phyloP scores from a whole-genome alignment of 2,113 vertebrate species.

The Xiphophorus couchianus region DNA sequence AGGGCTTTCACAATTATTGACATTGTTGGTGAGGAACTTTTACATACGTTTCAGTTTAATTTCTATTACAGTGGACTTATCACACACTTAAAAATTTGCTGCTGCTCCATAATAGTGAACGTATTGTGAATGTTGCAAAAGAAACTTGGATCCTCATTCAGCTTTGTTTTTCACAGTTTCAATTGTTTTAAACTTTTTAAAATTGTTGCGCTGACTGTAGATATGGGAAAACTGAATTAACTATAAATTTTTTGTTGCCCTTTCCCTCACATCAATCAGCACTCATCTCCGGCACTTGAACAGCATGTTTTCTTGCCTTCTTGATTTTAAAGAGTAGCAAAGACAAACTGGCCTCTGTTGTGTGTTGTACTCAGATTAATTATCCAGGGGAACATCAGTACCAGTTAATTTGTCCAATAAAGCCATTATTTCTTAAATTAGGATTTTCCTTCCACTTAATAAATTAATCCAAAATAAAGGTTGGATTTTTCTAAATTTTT shows the following conservation, averaged over 20 bases:
- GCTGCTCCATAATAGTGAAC: not conserved
- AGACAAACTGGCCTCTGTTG: not conserved
- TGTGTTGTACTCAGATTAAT: not conserved
- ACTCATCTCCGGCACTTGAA: not conserved
- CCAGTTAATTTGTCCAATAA: not conserved
- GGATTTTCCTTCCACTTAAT: no score
- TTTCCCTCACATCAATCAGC: not conserved
- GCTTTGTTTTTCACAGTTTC: not conserved
- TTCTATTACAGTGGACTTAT: no score
- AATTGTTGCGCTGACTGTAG: not conserved
- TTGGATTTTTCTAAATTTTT: not conserved
- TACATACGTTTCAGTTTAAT: no score
- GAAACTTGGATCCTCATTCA: not conserved
- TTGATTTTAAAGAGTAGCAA: not conserved
- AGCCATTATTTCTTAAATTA: not conserved
- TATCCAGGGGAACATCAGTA: not conserved
- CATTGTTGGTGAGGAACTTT: no score
- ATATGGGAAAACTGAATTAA: not conserved
- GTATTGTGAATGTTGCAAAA: not conserved
- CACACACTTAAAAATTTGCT: not conserved
- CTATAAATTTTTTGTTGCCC: not conserved
- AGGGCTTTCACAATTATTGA: no score
- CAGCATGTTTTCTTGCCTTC: not conserved
- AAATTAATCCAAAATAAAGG: no score
- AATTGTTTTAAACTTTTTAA: not conserved